Conservation (phyloP, 2,797 vertebrate species). For the Emys orbicularis region DNA sequence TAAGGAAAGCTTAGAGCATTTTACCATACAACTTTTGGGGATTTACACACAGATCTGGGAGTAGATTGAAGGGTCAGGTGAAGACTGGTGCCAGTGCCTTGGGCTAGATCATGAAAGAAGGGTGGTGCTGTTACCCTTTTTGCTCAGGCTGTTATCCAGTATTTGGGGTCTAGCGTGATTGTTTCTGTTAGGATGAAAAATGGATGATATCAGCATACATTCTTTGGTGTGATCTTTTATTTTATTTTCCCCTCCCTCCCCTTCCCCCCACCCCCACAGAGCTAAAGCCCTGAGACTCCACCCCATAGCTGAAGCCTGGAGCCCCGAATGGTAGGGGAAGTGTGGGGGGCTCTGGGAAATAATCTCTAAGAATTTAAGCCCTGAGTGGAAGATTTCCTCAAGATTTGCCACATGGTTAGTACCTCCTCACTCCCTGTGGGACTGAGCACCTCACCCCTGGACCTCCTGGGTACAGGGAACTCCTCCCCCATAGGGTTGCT, state of each 20-base stretch:
- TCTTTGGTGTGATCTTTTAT: background rate
- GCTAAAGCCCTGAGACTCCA: too few relatives aligned
- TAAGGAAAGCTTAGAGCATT: background rate
- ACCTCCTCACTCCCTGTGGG: background rate
- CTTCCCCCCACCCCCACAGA: too few relatives aligned
- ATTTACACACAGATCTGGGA: background rate
- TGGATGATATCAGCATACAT: background rate
- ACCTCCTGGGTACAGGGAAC: too few relatives aligned
- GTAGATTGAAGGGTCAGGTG: background rate
- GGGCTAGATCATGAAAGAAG: background rate
- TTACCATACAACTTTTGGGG: background rate
- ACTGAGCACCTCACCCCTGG: background rate
- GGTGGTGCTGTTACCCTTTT: background rate
- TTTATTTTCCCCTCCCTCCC: background rate
- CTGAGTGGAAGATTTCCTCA: background rate
- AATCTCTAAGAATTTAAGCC: too few relatives aligned
- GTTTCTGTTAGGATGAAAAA: background rate
- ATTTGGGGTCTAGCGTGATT: background rate
- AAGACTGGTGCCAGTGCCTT: background rate
- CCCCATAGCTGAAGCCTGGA: too few relatives aligned
- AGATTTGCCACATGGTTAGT: background rate
- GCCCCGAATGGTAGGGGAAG: too few relatives aligned
- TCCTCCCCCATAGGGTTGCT: background rate
- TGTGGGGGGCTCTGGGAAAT: too few relatives aligned
- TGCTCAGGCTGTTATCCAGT: background rate